Percentiles rank a stretch among this genome's conserved stretches.
These are phyloP conservation scores for Anthoscopus minutus DNA, from an alignment of 2,113 vertebrate genomes.

Conservation along the genomic window DNA sequence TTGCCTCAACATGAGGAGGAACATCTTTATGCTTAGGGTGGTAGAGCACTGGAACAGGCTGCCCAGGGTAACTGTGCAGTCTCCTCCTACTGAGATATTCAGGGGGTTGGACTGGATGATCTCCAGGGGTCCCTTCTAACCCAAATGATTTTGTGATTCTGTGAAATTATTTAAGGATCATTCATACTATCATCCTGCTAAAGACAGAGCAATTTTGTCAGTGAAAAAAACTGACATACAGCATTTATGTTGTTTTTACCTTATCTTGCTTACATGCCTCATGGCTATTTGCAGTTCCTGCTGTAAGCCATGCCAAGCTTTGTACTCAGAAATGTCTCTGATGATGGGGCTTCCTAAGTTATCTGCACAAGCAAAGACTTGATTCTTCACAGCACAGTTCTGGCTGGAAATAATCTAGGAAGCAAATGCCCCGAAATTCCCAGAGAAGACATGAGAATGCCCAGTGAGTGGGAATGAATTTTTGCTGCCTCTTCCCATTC, in stretches of 20 bases:
- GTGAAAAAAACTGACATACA: background rate
- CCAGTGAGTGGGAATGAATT: background rate
- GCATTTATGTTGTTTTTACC: background rate
- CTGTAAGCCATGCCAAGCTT: background rate
- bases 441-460: background rate
- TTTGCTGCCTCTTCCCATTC: background rate
- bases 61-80: background rate
- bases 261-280: background rate
- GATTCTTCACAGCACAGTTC: background rate
- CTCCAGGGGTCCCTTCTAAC: background rate
- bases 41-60: background rate
- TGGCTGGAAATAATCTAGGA: constrained; percentile 4
- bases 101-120: background rate
- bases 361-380: background rate
- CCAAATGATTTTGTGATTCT: background rate
- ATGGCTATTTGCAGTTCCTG: background rate
- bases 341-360: background rate
- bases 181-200: background rate
- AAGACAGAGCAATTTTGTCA: background rate
- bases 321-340: background rate
- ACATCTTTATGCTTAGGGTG: background rate
- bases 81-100: rapidly evolving
- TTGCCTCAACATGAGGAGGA: background rate
- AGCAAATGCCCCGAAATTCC: background rate
- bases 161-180: background rate